Conservation (phyloP, 2,797 vertebrate genomes). For the Sebastes minor region DNA sequence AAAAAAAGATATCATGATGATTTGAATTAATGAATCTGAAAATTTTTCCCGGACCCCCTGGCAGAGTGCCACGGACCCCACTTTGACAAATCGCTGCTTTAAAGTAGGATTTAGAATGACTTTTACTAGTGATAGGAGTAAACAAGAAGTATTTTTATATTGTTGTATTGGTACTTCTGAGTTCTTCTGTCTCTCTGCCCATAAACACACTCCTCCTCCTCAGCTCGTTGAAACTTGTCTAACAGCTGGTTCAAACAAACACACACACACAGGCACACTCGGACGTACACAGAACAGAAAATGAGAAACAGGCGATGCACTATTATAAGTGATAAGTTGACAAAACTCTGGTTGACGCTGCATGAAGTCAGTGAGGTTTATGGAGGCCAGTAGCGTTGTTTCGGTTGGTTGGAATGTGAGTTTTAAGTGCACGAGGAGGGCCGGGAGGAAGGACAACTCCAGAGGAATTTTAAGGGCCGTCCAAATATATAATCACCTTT, state of each 20-base stretch:
- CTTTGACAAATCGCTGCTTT: background rate
- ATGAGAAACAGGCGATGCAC: background rate
- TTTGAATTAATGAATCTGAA: too few relatives aligned
- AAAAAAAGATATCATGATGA: too few relatives aligned
- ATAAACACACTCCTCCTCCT: constrained; percentile 14
- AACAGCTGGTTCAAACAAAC: constrained; percentile 51
- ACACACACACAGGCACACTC: background rate
- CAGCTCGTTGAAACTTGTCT: constrained; percentile 54
- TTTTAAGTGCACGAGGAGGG: constrained; percentile 18
- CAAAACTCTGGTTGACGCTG: background rate
- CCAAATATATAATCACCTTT: constrained; percentile 57
- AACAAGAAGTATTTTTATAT: background rate
- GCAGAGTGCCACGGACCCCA: too few relatives aligned
- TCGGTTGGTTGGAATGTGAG: constrained; percentile 15
- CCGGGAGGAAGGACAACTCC: constrained; percentile 9
- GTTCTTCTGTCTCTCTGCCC: background rate
- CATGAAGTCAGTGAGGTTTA: background rate
- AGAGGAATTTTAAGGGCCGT: constrained; percentile 51
- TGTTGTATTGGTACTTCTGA: background rate
- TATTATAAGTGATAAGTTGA: background rate
- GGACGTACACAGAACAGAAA: background rate
- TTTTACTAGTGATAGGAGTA: background rate
- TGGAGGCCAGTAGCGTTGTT: background rate
- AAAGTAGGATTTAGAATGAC: background rate
- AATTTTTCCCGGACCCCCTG: too few relatives aligned